Conservation (phyloP, 2,113 vertebrate genomes). For the Bubalus kerabau region DNA sequence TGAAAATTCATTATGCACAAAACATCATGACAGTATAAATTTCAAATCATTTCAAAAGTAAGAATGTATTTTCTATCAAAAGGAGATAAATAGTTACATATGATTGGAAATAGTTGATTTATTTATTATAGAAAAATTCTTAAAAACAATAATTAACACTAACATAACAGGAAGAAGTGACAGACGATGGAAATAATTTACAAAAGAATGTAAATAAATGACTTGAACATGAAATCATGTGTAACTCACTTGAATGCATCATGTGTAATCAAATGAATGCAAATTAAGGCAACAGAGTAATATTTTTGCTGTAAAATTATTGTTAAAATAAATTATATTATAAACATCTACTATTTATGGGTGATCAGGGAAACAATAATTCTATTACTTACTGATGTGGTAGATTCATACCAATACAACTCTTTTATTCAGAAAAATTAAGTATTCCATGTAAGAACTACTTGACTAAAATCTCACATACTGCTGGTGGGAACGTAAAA, state of each 20-base stretch:
- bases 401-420: neutral
- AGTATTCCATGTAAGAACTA: neutral
- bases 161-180: neutral
- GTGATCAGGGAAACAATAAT: neutral
- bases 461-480: neutral
- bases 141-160: neutral
- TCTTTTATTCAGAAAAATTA: neutral
- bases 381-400: neutral
- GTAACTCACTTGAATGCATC: neutral
- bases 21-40: neutral
- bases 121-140: neutral
- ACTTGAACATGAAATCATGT: neutral
- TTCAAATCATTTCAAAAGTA: neutral
- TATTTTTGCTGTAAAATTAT: neutral
- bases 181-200: neutral
- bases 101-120: neutral
- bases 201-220: neutral
- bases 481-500: neutral
- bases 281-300: neutral
- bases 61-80: neutral
- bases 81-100: neutral
- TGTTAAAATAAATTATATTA: neutral
- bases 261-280: neutral
- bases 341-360: accelerated
- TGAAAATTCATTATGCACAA: neutral